Conservation (phyloP, 2,113 vertebrate species). For the Scomber colias region DNA sequence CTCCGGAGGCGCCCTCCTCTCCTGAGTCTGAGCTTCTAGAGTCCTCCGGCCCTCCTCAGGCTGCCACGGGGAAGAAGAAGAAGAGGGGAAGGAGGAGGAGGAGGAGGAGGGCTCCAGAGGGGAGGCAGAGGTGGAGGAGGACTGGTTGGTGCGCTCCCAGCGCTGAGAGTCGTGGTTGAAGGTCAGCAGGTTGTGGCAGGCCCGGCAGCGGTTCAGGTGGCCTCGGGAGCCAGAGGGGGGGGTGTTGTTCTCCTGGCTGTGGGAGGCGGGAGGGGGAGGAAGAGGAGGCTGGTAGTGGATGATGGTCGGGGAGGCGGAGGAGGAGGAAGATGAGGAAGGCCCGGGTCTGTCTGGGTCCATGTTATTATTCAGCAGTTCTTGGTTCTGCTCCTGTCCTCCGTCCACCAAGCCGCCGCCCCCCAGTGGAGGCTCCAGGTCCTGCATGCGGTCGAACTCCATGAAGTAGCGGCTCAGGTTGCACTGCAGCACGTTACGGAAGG, state of each 20-base stretch:
- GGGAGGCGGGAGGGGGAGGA: conserved; percentile 78
- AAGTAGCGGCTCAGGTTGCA: conserved; percentile 99
- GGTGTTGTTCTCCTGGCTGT: conserved; percentile 88
- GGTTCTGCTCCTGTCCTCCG: conserved; percentile 87
- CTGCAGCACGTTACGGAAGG: conserved; percentile 95
- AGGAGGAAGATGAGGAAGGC: conserved; percentile 87
- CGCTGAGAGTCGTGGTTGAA: conserved; percentile 98
- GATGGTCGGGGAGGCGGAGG: conserved; percentile 87
- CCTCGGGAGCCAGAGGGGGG: conserved; percentile 89
- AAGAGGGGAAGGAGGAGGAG: conserved; percentile 25
- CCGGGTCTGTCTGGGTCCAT: conserved; percentile 93
- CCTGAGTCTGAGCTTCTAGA: conserved; percentile 83
- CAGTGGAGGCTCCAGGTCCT: conserved; percentile 92
- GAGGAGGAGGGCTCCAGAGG: conserved; percentile 77
- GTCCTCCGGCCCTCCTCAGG: conserved; percentile 84
- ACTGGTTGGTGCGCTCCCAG: conserved; percentile 94
- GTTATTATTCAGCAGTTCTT: conserved; percentile 97
- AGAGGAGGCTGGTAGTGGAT: conserved; percentile 78
- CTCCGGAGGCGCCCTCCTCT: conserved; percentile 87
- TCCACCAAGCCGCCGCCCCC: conserved; percentile 78
- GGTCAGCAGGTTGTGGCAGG: conserved; percentile 98
- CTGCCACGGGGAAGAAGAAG: conserved; percentile 63
- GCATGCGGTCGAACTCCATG: conserved; percentile 96
- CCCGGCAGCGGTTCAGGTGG: conserved; percentile 96
- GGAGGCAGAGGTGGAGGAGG: conserved; percentile 86